Percentiles rank a stretch among this genome's conserved stretches.
phyloP scores from a whole-genome alignment of 2,888 invertebrate species.

The Gymnocheta viridis region DNA sequence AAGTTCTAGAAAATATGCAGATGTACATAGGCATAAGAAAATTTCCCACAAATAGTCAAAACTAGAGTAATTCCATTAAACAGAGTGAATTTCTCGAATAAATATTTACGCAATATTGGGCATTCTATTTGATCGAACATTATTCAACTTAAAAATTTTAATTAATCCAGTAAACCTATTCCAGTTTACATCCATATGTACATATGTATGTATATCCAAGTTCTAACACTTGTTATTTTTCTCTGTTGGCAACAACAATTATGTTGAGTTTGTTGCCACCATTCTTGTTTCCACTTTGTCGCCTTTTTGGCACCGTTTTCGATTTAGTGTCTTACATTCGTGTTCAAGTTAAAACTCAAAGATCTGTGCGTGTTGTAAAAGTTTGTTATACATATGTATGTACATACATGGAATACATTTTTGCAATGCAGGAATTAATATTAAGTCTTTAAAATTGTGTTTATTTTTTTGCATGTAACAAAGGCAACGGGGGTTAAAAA shows the following conservation, averaged over 20 bases:
- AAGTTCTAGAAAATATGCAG: no score
- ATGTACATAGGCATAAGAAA: no score
- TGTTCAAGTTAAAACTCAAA: constrained; percentile 22
- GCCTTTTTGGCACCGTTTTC: constrained; percentile 26
- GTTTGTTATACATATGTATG: not conserved
- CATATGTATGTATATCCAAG: no score
- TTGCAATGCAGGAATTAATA: not conserved
- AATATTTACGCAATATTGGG: no score
- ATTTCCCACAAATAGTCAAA: no score
- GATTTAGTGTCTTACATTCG: constrained; percentile 26
- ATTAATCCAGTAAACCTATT: no score
- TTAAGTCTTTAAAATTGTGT: not conserved
- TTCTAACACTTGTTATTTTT: not conserved
- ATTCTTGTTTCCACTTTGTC: constrained; percentile 13
- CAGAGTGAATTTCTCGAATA: no score
- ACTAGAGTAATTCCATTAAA: no score
- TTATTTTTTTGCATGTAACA: not conserved
- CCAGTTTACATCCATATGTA: no score
- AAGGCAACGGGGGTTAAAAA: not conserved
- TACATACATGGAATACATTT: not conserved
- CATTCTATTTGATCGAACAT: no score
- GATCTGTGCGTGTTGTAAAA: not conserved
- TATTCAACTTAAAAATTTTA: no score
- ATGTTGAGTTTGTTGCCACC: not conserved
- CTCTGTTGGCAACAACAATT: constrained; percentile 2